A percentile compares a stretch with the other conserved stretches of the same genome.
phyloP scores from a whole-genome alignment of 2,888 invertebrate genomes.

The Eulithis testata region DNA sequence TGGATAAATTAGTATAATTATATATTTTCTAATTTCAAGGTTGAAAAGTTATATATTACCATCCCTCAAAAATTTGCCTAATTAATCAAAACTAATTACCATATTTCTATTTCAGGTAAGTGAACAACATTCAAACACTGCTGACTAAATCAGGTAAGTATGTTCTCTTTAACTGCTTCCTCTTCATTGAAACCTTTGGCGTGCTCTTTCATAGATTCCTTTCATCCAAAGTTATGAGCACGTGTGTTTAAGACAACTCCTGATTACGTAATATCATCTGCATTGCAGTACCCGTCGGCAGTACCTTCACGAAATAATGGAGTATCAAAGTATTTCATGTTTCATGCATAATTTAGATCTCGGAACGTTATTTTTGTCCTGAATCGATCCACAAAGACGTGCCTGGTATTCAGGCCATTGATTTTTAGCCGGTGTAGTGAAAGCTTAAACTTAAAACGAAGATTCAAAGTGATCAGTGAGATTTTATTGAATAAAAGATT shows the following conservation, averaged over 20 bases:
- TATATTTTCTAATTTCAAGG: not conserved
- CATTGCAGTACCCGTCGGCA: conserved; percentile 19
- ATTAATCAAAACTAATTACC: not conserved
- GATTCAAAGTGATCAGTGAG: no score
- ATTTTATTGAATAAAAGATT: no score
- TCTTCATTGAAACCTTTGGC: no score
- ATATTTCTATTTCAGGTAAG: conserved; percentile 23
- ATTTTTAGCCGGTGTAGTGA: conserved; percentile 13
- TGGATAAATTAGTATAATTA: no score
- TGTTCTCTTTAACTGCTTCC: not conserved
- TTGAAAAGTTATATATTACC: not conserved
- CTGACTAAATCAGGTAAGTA: not conserved
- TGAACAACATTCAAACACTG: not conserved
- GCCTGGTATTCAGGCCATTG: conserved; percentile 19
- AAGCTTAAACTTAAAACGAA: conserved; percentile 5
- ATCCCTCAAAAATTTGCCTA: not conserved
- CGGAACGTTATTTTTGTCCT: conserved; percentile 14
- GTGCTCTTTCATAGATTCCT: no score
- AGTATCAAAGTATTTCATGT: not conserved
- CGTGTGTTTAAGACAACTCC: no score
- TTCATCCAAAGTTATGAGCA: no score
- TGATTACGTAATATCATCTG: conserved; percentile 1
- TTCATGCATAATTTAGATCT: conserved; percentile 19
- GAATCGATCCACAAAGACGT: conserved; percentile 18
- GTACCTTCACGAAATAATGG: conserved; percentile 5